Conservation (phyloP, 2,113 vertebrate species). For the Burhinus oedicnemus region DNA sequence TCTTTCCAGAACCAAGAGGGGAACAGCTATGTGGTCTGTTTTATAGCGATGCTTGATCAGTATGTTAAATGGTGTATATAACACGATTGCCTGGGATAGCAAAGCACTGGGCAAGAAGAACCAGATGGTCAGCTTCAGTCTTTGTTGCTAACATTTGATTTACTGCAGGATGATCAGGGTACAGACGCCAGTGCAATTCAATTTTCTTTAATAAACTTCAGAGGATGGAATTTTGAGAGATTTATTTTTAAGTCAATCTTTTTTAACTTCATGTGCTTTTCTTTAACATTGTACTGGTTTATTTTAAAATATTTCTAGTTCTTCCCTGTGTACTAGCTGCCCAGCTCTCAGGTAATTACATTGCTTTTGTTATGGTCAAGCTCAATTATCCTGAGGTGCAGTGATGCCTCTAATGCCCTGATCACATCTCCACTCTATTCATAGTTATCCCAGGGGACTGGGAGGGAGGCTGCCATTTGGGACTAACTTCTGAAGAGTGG, state of each 20-base stretch:
- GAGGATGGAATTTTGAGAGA: neutral
- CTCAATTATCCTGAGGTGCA: neutral
- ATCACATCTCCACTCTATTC: neutral
- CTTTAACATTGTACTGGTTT: neutral
- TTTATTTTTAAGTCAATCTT: neutral
- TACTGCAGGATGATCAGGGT: neutral
- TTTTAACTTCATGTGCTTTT: neutral
- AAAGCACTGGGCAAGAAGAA: neutral
- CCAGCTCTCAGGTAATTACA: neutral
- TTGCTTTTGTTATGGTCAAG: neutral
- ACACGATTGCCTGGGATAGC: neutral
- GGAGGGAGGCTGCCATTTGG: neutral
- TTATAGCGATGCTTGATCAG: neutral
- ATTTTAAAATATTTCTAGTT: neutral
- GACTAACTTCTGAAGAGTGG: neutral
- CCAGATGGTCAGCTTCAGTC: neutral
- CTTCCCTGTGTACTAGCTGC: neutral
- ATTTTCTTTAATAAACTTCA: neutral
- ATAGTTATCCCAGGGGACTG: neutral
- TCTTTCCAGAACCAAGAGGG: neutral
- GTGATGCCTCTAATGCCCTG: neutral
- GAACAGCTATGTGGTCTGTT: neutral
- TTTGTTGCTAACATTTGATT: neutral
- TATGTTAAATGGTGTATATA: neutral
- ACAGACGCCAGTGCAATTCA: neutral